Evolutionary conservation across 2,113 vertebrate genomes (phyloP), one percentile per base, ranked within the genome.

Genomic region (Vombatus ursinus): DNA sequence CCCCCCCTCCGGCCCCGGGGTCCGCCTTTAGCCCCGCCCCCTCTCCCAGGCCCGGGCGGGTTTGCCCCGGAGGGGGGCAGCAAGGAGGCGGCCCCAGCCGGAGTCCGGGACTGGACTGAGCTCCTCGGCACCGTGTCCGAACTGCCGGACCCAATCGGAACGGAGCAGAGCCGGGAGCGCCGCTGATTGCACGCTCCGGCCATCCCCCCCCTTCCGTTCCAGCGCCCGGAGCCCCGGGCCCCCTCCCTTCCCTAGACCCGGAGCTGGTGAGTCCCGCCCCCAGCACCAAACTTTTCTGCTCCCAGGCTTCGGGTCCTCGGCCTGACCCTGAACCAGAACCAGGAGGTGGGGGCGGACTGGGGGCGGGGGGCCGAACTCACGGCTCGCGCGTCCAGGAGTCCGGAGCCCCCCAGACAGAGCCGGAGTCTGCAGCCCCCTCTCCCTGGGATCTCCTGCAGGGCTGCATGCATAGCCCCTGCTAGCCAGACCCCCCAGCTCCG

Each of bases 281-380:
- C 89, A 89, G 61, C 93, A 52, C 50, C 93, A 61, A 98, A 97
- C 96, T 97, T 97, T 94, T 50, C 22, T 37, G 96, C 96, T 24
- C 93, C 57, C 0, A 51, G 96, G 47, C 91, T n/a, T 47, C 54
- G 54, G 97, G 37, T 44, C 52, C 31, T 8, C 24, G 47, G 89
- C 53, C 0, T 9, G 19, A 50, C 44, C 47, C 1, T 1, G 31
- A 54, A 53, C 51, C 7, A 12, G 53, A 44, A 77, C 61, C 19
- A 19, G 61, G 37, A n/a, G 31, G 14, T 0, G 2, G 92, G 23
- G 8, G 89, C 3, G 8, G 3, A 23, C 8, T 37, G 26, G 49
- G 61, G 6, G 7, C 90, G 9, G 77, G 89, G 84, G 2, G 2
- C n/a, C 22, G 52, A 12, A 24, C 1, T 6, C 61, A 48, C 37